A percentile compares a stretch with the other conserved stretches of the same genome.
These are phyloP conservation scores for Coenobita brevimanus DNA, from an alignment of 1,140 invertebrate species.

Conservation along the genomic window DNA sequence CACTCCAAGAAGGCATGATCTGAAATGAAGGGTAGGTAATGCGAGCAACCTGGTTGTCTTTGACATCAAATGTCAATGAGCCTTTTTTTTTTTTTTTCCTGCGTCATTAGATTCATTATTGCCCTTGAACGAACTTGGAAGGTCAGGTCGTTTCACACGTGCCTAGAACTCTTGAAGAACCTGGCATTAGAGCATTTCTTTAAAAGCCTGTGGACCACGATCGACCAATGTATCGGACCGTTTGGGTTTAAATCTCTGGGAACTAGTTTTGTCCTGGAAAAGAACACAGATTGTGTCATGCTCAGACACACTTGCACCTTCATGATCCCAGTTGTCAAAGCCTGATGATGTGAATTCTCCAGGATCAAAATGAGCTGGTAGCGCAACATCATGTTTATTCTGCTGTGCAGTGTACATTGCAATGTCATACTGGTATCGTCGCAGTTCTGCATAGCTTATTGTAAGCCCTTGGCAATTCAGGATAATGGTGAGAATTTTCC, in stretches of 20 bases:
- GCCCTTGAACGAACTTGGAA: background rate
- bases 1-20: conserved; percentile 26
- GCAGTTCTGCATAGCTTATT: conserved; percentile 17
- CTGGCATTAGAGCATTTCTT: background rate
- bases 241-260: conserved; percentile 4
- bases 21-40: conserved; percentile 3
- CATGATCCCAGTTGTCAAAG: conserved; percentile 29
- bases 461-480: conserved; percentile 17
- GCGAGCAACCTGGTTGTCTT: background rate
- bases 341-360: background rate
- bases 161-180: background rate
- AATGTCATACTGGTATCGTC: conserved; percentile 24
- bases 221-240: background rate
- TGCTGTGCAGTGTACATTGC: conserved; percentile 22
- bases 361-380: conserved; percentile 23
- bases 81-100: conserved; percentile 14
- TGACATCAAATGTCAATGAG: background rate
- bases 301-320: conserved; percentile 23
- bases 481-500: conserved; percentile 9
- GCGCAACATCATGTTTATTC: background rate
- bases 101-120: background rate
- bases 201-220: conserved; percentile 31
- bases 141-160: background rate
- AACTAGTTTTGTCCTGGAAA: conserved; percentile 28
- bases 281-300: conserved; percentile 25